These are phyloP conservation scores for Chaenocephalus aceratus DNA, from an alignment of 2,113 vertebrate species.

Conservation along the genomic window DNA sequence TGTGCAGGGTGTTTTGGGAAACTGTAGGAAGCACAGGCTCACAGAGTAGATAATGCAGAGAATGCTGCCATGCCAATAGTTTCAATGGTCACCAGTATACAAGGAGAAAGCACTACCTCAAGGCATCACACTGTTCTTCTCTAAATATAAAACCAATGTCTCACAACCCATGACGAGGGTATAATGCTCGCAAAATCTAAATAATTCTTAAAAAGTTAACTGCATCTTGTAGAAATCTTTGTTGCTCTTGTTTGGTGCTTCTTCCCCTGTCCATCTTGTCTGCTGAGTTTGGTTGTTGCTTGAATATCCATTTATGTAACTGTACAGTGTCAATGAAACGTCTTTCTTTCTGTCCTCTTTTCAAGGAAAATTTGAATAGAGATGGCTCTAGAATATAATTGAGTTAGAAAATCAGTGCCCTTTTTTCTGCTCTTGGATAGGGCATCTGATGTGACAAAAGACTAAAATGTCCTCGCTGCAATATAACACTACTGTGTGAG, in stretches of 20 bases:
- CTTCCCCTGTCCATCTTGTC: not conserved
- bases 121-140: not conserved
- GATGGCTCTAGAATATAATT: not conserved
- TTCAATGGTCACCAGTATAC: not conserved
- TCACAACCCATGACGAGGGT: not conserved
- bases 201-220: not conserved
- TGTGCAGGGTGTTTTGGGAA: too few relatives aligned
- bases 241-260: not conserved
- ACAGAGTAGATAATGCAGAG: too few relatives aligned
- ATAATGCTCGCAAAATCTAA: not conserved
- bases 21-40: too few relatives aligned
- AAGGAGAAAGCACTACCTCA: not conserved
- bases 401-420: constrained; percentile 1
- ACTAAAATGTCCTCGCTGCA: not conserved
- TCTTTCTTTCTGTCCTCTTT: not conserved
- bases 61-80: not conserved
- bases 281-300: not conserved
- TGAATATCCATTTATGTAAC: not conserved
- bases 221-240: not conserved
- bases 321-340: not conserved
- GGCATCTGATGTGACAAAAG: not conserved
- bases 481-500: not conserved
- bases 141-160: not conserved
- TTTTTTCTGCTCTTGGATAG: not conserved
- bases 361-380: not conserved